A percentile compares a stretch with the other conserved stretches of the same genome.
Evolutionary conservation across 2,797 vertebrate species (phyloP).

Genomic region (Etheostoma nigrum): DNA sequence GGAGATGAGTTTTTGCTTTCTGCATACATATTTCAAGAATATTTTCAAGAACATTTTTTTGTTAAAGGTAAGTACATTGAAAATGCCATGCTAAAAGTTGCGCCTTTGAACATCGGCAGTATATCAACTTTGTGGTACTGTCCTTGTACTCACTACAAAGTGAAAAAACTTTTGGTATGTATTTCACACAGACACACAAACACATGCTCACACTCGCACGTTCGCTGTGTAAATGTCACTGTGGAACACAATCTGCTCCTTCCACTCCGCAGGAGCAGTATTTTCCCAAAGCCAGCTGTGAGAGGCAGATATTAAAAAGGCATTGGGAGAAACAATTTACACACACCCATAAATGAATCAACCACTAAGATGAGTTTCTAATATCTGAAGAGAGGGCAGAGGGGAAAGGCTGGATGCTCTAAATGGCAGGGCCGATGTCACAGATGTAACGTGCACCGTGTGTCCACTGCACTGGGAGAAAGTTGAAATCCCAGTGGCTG

Average conservation of each 20-base stretch:
- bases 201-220: background rate
- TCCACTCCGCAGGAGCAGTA: slow-evolving; percentile 20
- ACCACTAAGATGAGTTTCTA: slow-evolving; percentile 25
- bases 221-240: slow-evolving; percentile 57
- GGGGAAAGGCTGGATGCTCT: background rate
- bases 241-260: slow-evolving; percentile 51
- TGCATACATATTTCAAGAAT: slow-evolving; percentile 20
- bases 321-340: slow-evolving; percentile 49
- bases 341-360: slow-evolving; percentile 41
- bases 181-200: background rate
- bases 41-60: background rate
- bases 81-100: background rate
- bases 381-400: slow-evolving; percentile 18
- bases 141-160: too few relatives aligned
- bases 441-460: background rate
- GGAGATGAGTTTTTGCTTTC: slow-evolving; percentile 6
- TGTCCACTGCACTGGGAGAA: background rate
- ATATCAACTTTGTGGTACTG: background rate
- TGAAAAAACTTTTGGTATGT: background rate
- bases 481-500: background rate
- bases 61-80: too few relatives aligned
- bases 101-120: background rate
- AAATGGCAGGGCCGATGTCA: slow-evolving; percentile 4
- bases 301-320: slow-evolving; percentile 50
- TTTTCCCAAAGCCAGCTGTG: slow-evolving; percentile 59